A percentile compares a stretch with the other conserved stretches of the same genome.
These are phyloP conservation scores for Promerops cafer DNA, from an alignment of 2,113 vertebrate genomes.

Conservation along the genomic window DNA sequence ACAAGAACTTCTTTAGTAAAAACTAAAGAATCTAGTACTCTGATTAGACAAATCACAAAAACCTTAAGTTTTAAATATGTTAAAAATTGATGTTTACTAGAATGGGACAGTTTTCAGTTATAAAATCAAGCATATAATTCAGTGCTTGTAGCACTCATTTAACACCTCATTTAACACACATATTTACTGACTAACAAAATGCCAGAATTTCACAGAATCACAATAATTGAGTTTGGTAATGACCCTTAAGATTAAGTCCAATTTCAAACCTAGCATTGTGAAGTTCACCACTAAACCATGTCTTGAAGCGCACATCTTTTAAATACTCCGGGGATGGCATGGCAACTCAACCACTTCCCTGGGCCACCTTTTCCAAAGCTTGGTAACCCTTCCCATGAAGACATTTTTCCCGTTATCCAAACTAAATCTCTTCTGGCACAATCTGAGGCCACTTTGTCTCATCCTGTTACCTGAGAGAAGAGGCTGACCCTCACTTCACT, in stretches of 20 bases:
- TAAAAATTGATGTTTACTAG: not conserved
- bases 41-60: not conserved
- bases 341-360: not conserved
- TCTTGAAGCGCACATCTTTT: fast-evolving
- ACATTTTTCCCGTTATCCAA: not conserved
- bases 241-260: not conserved
- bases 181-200: not conserved
- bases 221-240: not conserved
- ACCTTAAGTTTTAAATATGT: not conserved
- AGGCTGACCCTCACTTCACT: not conserved
- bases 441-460: not conserved
- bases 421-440: not conserved
- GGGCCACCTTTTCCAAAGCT: not conserved
- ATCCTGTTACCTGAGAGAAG: not conserved
- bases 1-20: not conserved
- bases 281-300: not conserved
- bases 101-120: not conserved
- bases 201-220: not conserved
- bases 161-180: not conserved
- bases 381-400: not conserved
- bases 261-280: not conserved
- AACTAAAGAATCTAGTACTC: not conserved
- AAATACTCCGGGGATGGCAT: not conserved
- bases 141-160: not conserved
- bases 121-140: not conserved